Conservation (phyloP, 2,888 invertebrate species). For the Mellilla xanthometata region DNA sequence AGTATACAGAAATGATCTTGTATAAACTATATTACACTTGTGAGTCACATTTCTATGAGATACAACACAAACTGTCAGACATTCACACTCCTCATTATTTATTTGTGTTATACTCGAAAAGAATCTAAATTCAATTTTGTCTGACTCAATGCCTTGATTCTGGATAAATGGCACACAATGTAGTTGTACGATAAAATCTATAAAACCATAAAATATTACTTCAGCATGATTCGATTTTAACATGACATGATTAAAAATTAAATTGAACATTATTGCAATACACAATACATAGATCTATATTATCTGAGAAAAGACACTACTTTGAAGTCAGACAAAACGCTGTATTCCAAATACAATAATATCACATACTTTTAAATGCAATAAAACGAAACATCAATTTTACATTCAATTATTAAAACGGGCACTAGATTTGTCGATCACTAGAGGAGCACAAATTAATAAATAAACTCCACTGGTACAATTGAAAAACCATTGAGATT, state of each 20-base stretch:
- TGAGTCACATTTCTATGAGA: constrained; percentile 60
- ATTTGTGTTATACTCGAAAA: constrained; percentile 55
- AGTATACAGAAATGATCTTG: constrained; percentile 81
- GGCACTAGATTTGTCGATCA: constrained; percentile 50
- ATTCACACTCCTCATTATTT: neutral
- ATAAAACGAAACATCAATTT: constrained; percentile 66
- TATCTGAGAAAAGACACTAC: constrained; percentile 71
- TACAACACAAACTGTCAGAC: constrained; percentile 61
- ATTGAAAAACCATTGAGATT: constrained; percentile 81
- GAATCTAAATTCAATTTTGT: constrained; percentile 71
- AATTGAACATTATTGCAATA: constrained; percentile 57
- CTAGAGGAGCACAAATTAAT: constrained; percentile 69
- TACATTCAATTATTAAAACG: constrained; percentile 41
- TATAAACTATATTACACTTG: constrained; percentile 76
- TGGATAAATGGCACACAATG: constrained; percentile 65
- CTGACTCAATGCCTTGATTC: constrained; percentile 67
- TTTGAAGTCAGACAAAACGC: constrained; percentile 79
- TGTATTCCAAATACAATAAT: constrained; percentile 77
- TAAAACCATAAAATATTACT: constrained; percentile 36
- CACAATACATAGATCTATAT: constrained; percentile 45
- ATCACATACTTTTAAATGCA: constrained; percentile 83
- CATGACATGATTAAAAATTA: constrained; percentile 48
- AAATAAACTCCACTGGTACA: constrained; percentile 80
- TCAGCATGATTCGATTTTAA: constrained; percentile 36
- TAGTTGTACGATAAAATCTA: constrained; percentile 42